Percentiles rank a stretch among this genome's conserved stretches.
These are phyloP conservation scores for Enteromius fasciolatus DNA, from an alignment of 2,797 vertebrate species.

Conservation along the genomic window DNA sequence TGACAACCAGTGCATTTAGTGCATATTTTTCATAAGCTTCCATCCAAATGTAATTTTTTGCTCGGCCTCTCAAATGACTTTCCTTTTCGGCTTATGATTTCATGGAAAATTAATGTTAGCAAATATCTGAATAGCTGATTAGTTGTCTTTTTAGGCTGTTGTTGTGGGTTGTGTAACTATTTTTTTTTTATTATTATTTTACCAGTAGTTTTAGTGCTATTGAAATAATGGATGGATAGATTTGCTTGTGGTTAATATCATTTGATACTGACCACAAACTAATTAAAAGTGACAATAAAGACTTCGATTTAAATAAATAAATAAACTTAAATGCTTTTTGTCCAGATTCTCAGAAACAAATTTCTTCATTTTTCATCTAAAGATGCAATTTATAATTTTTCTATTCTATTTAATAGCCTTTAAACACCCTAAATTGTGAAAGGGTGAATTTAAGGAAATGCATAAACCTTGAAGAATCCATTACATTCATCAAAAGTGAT, in stretches of 20 bases:
- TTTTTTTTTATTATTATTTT: background rate
- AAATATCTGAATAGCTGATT: background rate
- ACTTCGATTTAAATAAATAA: background rate
- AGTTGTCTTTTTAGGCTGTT: background rate
- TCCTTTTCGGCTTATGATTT: background rate
- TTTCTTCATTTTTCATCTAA: background rate
- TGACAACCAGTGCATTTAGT: background rate
- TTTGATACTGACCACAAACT: too few species aligned
- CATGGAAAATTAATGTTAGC: background rate
- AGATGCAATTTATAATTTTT: too few species aligned
- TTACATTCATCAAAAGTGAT: background rate
- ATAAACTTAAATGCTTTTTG: too few species aligned
- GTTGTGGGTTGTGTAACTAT: background rate
- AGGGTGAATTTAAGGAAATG: background rate
- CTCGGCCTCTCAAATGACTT: background rate
- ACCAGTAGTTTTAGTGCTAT: background rate
- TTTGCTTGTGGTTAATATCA: background rate
- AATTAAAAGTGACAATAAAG: background rate
- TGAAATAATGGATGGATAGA: background rate
- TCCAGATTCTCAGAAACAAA: too few species aligned
- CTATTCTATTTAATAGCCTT: background rate
- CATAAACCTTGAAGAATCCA: background rate
- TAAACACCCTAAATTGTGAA: background rate
- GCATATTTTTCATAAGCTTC: background rate
- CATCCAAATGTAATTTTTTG: background rate